Conservation (phyloP, 2,113 vertebrate species). For the Otis tarda region DNA sequence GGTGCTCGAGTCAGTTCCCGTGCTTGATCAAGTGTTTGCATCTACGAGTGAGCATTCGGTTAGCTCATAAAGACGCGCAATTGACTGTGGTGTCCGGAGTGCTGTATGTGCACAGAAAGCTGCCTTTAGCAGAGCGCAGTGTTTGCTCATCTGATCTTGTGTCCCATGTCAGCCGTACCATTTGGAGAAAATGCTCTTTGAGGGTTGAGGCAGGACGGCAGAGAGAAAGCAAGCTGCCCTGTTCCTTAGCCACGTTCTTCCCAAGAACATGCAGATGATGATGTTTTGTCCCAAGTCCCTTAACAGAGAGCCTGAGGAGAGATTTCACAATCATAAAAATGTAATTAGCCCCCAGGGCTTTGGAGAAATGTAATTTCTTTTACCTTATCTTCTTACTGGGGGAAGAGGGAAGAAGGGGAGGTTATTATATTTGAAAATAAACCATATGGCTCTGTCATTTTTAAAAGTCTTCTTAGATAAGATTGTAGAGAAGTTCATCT, state of each 20-base stretch:
- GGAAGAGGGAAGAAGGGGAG: background rate
- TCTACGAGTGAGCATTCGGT: background rate
- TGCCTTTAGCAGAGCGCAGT: background rate
- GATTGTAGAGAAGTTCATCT: background rate
- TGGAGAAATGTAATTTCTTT: background rate
- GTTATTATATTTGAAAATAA: background rate
- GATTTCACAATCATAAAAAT: slow-evolving; percentile 13
- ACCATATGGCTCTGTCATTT: background rate
- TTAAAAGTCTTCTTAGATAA: background rate
- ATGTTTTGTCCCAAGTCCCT: background rate
- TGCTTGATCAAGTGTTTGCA: background rate
- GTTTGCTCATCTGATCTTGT: background rate
- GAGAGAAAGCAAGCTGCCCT: background rate
- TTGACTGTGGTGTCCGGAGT: background rate
- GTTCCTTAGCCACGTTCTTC: background rate
- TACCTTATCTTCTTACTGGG: background rate
- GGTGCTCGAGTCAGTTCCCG: background rate
- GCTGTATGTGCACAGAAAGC: background rate
- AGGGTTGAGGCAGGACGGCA: background rate
- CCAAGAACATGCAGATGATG: background rate
- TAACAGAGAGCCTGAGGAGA: background rate
- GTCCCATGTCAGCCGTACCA: background rate
- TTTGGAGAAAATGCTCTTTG: background rate
- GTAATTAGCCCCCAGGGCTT: background rate
- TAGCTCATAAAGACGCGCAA: background rate